A percentile compares a stretch with the other conserved stretches of the same genome.
phyloP scores from a whole-genome alignment of 2,797 vertebrate species.

The Notoglanidium macrostoma region DNA sequence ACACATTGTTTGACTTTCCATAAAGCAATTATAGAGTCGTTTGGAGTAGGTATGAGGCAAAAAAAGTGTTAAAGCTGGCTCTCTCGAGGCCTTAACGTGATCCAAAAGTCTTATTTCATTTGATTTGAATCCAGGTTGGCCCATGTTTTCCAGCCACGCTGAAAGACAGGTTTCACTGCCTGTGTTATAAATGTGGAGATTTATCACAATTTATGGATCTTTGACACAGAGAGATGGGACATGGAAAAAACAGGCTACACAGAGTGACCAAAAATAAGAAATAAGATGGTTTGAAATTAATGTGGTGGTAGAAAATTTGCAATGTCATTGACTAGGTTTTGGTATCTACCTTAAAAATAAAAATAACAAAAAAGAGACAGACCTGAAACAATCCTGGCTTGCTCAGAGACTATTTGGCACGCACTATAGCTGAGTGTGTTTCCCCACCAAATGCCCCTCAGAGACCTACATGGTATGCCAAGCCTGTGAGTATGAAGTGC shows the following conservation, averaged over 20 bases:
- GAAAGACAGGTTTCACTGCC: constrained; percentile 41
- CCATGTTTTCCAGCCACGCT: constrained; percentile 7
- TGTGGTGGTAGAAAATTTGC: not conserved
- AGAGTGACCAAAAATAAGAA: not conserved
- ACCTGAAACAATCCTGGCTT: constrained; percentile 10
- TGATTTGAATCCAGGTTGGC: constrained; percentile 29
- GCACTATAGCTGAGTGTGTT: not conserved
- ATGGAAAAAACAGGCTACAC: not conserved
- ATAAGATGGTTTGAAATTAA: not conserved
- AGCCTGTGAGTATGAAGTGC: not conserved
- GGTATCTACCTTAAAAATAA: not conserved
- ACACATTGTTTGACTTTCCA: constrained; percentile 57
- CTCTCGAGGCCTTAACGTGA: not conserved
- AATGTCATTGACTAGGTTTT: not conserved
- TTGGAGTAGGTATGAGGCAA: constrained; percentile 29
- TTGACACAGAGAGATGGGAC: not conserved
- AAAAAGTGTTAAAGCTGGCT: constrained; percentile 45
- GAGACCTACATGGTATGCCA: constrained; percentile 7
- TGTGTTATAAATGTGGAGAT: constrained; percentile 10
- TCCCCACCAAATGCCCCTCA: not conserved
- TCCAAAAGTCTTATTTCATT: constrained; percentile 39
- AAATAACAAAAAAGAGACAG: not conserved
- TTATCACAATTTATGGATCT: not conserved
- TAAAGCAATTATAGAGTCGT: constrained; percentile 53
- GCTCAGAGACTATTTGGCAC: not conserved